Conservation (phyloP, 2,113 vertebrate species). For the Bufo bufo region DNA sequence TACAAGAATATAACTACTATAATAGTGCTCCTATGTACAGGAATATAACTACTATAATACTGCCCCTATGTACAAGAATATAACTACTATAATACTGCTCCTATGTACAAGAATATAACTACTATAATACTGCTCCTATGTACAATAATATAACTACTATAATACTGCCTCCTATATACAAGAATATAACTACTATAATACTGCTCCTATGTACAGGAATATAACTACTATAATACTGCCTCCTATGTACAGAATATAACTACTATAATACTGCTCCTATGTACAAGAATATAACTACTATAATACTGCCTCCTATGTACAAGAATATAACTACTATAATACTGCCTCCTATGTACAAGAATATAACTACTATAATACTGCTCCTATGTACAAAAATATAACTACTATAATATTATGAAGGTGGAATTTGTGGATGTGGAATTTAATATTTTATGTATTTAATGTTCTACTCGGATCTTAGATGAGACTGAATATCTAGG, state of each 20-base stretch:
- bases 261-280: background rate
- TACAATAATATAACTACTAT: conserved; percentile 1
- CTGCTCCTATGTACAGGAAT: background rate
- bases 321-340: background rate
- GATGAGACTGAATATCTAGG: too few species aligned
- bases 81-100: background rate
- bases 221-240: background rate
- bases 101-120: background rate
- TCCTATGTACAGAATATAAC: background rate
- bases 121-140: background rate
- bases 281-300: background rate
- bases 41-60: background rate
- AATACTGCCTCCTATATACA: background rate
- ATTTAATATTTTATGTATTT: too few species aligned
- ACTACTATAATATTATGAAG: too few species aligned
- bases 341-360: background rate
- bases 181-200: background rate
- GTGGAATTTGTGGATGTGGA: too few species aligned
- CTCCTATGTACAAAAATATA: too few species aligned
- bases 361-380: background rate
- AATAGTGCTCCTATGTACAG: background rate
- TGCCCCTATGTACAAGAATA: background rate
- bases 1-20: background rate
- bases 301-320: background rate
- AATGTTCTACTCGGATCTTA: too few species aligned